Evolutionary conservation across 92 coral and sea anemone genomes (phyloP).

Genomic region (Phenganax subtilis): DNA sequence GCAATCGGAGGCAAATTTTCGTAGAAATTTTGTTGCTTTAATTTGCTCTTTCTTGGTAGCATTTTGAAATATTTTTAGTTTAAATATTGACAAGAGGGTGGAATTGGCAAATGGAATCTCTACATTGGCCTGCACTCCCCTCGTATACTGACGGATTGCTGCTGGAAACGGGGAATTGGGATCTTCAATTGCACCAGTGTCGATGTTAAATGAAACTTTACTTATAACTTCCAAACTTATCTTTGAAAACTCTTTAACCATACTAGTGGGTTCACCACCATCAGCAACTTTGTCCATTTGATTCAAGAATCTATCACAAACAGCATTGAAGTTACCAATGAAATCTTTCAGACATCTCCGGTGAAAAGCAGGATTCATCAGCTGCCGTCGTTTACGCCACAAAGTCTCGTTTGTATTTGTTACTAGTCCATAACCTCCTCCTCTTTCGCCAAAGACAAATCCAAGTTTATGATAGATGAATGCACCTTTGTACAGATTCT

Average conservation of each 20-base stretch:
- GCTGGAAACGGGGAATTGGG: neutral
- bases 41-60: neutral
- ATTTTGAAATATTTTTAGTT: neutral
- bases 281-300: slow-evolving; percentile 45
- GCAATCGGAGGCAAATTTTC: neutral
- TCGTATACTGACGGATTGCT: neutral
- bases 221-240: slow-evolving; percentile 64
- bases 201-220: slow-evolving; percentile 43
- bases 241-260: slow-evolving; percentile 71
- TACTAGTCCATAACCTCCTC: slow-evolving; percentile 59
- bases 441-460: slow-evolving; percentile 61
- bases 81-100: neutral
- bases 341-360: slow-evolving; percentile 42
- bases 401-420: slow-evolving; percentile 52
- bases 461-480: slow-evolving; percentile 68
- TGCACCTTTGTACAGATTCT: slow-evolving; percentile 32
- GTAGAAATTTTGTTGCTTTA: neutral
- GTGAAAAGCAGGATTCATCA: slow-evolving; percentile 64
- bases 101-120: neutral
- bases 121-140: neutral
- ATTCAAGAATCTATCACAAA: slow-evolving; percentile 60
- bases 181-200: slow-evolving; percentile 1
- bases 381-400: slow-evolving; percentile 55
- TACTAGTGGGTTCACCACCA: slow-evolving; percentile 58
- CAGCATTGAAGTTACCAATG: slow-evolving; percentile 55